phyloP scores from a whole-genome alignment of 2,113 vertebrate species.

The Peromyscus maniculatus region DNA sequence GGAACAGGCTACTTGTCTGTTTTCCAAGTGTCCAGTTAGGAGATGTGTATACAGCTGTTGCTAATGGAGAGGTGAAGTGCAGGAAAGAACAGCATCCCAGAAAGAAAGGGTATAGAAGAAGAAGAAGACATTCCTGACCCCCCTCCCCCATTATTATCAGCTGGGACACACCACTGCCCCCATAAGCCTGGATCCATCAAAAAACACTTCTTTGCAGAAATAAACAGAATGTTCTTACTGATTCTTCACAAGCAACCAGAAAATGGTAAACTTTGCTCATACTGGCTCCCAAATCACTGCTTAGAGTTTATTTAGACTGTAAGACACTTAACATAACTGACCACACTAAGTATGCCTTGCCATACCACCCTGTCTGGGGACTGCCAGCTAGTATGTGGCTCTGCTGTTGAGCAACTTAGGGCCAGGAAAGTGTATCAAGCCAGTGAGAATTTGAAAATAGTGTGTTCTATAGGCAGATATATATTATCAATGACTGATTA shows the following conservation, averaged over 20 bases:
- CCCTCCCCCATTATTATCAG: constrained; percentile 45
- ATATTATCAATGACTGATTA: neutral
- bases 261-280: constrained; percentile 76
- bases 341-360: constrained; percentile 41
- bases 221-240: constrained; percentile 78
- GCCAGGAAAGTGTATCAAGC: neutral
- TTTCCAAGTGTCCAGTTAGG: constrained; percentile 70
- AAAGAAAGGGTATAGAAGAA: constrained; percentile 35
- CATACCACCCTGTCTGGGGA: constrained; percentile 25
- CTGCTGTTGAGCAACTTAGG: neutral
- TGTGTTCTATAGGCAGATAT: constrained; percentile 7
- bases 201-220: constrained; percentile 70
- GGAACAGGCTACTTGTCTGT: constrained; percentile 79
- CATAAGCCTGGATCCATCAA: constrained; percentile 62
- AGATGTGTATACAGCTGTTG: constrained; percentile 64
- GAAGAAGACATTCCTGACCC: neutral
- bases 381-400: neutral
- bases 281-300: constrained; percentile 74
- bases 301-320: constrained; percentile 76
- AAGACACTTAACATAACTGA: constrained; percentile 71
- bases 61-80: constrained; percentile 23
- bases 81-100: constrained; percentile 52
- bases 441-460: constrained; percentile 57
- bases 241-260: constrained; percentile 71
- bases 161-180: constrained; percentile 19